phyloP scores from a whole-genome alignment of 2,888 invertebrate species.

The Bombylius discolor region DNA sequence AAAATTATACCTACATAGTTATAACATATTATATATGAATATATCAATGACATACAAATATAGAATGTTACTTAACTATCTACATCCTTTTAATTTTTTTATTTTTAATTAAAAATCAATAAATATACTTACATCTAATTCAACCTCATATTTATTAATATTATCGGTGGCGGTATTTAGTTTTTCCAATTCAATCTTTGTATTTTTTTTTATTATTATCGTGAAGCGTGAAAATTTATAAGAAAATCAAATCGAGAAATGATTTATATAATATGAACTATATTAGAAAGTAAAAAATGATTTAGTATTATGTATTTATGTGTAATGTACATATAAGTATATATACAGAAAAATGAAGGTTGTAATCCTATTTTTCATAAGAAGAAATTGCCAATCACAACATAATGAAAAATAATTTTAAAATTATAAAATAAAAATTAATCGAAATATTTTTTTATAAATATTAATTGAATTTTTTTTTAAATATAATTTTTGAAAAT shows the following conservation, averaged over 20 bases:
- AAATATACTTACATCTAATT: conserved; percentile 55
- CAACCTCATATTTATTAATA: conserved; percentile 81
- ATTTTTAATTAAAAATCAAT: conserved; percentile 3
- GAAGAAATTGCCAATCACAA: no score
- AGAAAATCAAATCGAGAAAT: neutral
- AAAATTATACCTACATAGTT: neutral
- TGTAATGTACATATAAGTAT: no score
- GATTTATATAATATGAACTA: neutral
- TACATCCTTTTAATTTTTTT: no score
- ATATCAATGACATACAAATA: no score
- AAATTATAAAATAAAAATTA: no score
- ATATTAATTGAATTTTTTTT: neutral
- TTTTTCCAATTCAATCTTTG: conserved; percentile 70
- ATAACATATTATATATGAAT: neutral
- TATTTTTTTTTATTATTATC: neutral
- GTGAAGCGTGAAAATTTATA: neutral
- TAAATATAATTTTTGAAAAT: conserved; percentile 7
- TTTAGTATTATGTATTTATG: no score
- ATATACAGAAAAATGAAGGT: no score
- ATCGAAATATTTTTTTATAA: no score
- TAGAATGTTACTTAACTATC: no score
- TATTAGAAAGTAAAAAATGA: neutral
- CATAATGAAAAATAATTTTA: no score
- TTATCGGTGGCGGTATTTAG: conserved; percentile 84
- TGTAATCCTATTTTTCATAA: no score